Evolutionary conservation across 2,888 invertebrate genomes (phyloP).

Genomic region (Buathra laborator): DNA sequence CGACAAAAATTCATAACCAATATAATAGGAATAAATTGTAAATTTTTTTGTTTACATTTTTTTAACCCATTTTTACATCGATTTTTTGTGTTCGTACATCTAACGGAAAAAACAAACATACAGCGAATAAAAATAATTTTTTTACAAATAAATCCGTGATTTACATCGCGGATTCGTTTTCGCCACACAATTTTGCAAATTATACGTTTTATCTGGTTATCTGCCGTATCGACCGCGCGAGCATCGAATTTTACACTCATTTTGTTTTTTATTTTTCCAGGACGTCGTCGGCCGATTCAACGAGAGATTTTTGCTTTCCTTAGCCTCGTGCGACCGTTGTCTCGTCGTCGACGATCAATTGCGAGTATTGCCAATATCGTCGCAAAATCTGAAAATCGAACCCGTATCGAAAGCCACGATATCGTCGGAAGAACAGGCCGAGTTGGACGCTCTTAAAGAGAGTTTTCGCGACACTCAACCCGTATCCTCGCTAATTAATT

Average conservation of each 20-base stretch:
- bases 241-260: not conserved
- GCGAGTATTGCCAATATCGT: constrained; percentile 96
- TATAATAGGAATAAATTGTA: too few species aligned
- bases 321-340: constrained; percentile 95
- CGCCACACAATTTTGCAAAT: too few species aligned
- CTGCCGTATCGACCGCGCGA: too few species aligned
- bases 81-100: too few species aligned
- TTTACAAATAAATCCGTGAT: too few species aligned
- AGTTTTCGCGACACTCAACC: constrained; percentile 96
- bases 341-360: constrained; percentile 98
- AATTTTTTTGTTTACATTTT: too few species aligned
- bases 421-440: constrained; percentile 86
- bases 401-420: constrained; percentile 88
- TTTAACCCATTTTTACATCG: too few species aligned
- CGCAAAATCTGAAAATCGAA: constrained; percentile 93
- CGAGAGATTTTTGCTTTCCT: constrained; percentile 96
- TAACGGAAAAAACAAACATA: too few species aligned
- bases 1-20: too few species aligned
- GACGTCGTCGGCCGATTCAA: constrained; percentile 98
- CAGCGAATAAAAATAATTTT: too few species aligned
- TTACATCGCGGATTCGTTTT: too few species aligned
- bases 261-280: constrained; percentile 63
- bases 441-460: constrained; percentile 92
- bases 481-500: constrained; percentile 94
- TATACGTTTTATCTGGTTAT: too few species aligned